These are phyloP conservation scores for Oegoconia quadripuncta DNA, from an alignment of 2,888 invertebrate genomes.

Conservation along the genomic window DNA sequence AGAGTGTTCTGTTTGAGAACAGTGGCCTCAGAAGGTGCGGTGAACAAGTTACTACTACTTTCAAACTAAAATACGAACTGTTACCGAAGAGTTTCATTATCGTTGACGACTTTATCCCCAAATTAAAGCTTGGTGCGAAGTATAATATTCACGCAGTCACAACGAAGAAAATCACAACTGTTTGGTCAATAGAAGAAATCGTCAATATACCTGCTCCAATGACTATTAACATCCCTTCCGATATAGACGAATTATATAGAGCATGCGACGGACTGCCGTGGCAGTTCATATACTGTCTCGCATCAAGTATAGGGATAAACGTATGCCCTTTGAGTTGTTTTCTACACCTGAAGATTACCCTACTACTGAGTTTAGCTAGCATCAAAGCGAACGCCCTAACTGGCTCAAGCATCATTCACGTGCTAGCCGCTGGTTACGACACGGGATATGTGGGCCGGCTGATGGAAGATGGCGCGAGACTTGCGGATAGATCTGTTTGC, in stretches of 20 bases:
- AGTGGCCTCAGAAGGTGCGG: slow-evolving; percentile 60
- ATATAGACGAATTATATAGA: slow-evolving; percentile 45
- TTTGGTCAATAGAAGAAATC: slow-evolving; percentile 54
- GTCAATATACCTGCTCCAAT: slow-evolving; percentile 37
- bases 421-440: slow-evolving; percentile 53
- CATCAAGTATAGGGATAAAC: slow-evolving; percentile 56
- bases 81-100: slow-evolving; percentile 42
- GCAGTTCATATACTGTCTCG: slow-evolving; percentile 66
- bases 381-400: slow-evolving; percentile 48
- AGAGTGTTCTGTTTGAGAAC: slow-evolving; percentile 58
- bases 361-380: slow-evolving; percentile 61
- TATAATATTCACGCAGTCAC: slow-evolving; percentile 44
- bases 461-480: slow-evolving; percentile 51
- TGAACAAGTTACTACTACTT: slow-evolving; percentile 51
- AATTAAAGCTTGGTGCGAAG: slow-evolving; percentile 43
- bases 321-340: slow-evolving; percentile 60
- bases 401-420: slow-evolving; percentile 52
- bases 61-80: slow-evolving; percentile 36
- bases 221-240: slow-evolving; percentile 38
- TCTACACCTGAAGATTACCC: slow-evolving; percentile 62
- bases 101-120: slow-evolving; percentile 51
- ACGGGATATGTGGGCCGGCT: slow-evolving; percentile 50
- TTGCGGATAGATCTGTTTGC: slow-evolving; percentile 43
- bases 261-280: slow-evolving; percentile 52
- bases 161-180: slow-evolving; percentile 40